Evolutionary conservation across 1,140 invertebrate genomes (phyloP).

Genomic region (Saccostrea echinata): DNA sequence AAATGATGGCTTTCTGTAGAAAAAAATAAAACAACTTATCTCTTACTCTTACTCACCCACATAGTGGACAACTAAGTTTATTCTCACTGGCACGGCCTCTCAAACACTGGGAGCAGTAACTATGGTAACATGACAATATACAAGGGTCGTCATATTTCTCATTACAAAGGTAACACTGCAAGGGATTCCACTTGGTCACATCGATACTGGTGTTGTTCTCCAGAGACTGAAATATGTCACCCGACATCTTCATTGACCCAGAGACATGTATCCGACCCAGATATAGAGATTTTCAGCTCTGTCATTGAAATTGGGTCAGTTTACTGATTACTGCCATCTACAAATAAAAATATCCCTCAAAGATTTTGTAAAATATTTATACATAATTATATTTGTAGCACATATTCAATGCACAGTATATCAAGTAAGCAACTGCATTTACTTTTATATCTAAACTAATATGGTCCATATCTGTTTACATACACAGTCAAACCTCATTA

Average conservation of each 20-base stretch:
- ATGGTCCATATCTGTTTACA: too few relatives aligned
- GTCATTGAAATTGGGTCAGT: background rate
- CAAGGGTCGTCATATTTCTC: constrained; percentile 73
- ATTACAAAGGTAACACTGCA: constrained; percentile 72
- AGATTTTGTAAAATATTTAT: too few relatives aligned
- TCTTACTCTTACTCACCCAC: constrained; percentile 65
- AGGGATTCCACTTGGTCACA: constrained; percentile 66
- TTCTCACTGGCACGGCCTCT: constrained; percentile 64
- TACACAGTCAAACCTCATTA: too few relatives aligned
- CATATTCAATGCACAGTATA: too few relatives aligned
- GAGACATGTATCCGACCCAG: background rate
- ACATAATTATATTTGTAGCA: too few relatives aligned
- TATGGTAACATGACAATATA: constrained; percentile 71
- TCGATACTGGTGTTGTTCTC: constrained; percentile 64
- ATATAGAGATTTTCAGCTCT: background rate
- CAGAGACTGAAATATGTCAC: constrained; percentile 71
- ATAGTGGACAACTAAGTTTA: constrained; percentile 71
- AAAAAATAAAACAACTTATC: too few relatives aligned
- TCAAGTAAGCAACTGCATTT: too few relatives aligned
- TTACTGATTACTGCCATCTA: background rate
- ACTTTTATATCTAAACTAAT: too few relatives aligned
- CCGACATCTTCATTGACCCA: constrained; percentile 66
- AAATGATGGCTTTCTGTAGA: too few relatives aligned
- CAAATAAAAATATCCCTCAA: background rate
- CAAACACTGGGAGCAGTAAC: constrained; percentile 70